These are phyloP conservation scores for Griposia aprilina DNA, from an alignment of 2,888 invertebrate species.

Conservation along the genomic window DNA sequence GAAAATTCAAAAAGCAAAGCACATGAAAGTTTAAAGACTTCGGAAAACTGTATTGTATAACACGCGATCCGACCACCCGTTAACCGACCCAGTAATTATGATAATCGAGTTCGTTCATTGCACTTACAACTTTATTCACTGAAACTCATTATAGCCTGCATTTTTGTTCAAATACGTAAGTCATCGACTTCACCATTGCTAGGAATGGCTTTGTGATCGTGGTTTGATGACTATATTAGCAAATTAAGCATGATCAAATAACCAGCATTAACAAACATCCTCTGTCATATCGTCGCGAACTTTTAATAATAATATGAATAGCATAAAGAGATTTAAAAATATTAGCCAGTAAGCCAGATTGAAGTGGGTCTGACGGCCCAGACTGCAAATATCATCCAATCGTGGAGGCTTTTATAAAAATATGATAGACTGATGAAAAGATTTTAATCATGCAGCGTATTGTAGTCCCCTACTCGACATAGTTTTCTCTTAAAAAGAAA, in stretches of 20 bases:
- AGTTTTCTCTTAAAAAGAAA: background rate
- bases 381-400: background rate
- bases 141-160: slow-evolving; percentile 23
- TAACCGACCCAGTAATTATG: slow-evolving; percentile 50
- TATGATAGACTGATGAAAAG: background rate
- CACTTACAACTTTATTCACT: slow-evolving; percentile 42
- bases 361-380: background rate
- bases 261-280: background rate
- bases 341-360: background rate
- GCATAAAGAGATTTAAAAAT: background rate
- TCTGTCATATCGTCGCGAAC: too few species aligned
- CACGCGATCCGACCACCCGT: slow-evolving; percentile 53
- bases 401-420: background rate
- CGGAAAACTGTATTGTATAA: slow-evolving; percentile 37
- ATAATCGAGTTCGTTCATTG: slow-evolving; percentile 52
- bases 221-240: background rate
- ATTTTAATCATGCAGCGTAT: background rate
- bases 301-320: background rate
- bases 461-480: background rate
- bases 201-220: background rate
- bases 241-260: background rate
- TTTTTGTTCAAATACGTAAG: slow-evolving; percentile 22
- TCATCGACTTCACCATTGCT: background rate
- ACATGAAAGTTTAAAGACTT: slow-evolving; percentile 54
- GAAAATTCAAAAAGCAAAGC: slow-evolving; percentile 43